Evolutionary conservation across 2,113 vertebrate genomes (phyloP), one percentile per base, ranked within the genome.

Genomic region (Ctenomys sociabilis): DNA sequence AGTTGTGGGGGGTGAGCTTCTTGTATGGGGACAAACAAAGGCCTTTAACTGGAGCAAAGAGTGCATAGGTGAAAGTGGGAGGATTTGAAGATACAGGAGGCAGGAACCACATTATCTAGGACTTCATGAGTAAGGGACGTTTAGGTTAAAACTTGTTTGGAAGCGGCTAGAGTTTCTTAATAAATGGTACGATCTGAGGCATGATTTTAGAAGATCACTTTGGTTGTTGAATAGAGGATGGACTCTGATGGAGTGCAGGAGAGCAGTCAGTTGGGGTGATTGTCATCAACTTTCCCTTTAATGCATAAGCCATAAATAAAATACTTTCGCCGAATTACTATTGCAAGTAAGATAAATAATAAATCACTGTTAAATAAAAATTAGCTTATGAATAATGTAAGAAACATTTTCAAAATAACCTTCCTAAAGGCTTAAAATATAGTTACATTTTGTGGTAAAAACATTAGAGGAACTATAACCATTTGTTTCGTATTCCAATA

Each of bases 221-320:
- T n/a, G 49, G 13, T 19, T 94, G 2, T 40, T 40, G 30, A 26
- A 11, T 32, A 43, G 14, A 87, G 73, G 52, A 43, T 63, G n/a
- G 40, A 43, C 89, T 95, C 21, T 45, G 70, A 40, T 16, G 4
- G 35, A 83, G 14, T 3, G 63, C 28, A 26, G 52, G 21, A 35
- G 8, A 61, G 64, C 73, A 89, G 26, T 52, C 72, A 66, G 28
- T 73, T 75, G 24, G n/a, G 40, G 35, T 30, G 54, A 19, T 17
- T 92, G 88, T 95, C 24, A n/a, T 92, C 57, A 35, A 90, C 80
- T 90, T 90, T 90, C 30, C 89, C 78, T 78, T 72, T 64, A 49
- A 73, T 88, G n/a, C 43, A 72, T 73, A 5, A 92, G 14, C 64
- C 78, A 83, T 83, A 37, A 59, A 64, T 66, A 84, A 40, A 49